A percentile compares a stretch with the other conserved stretches of the same genome.
phyloP scores from a whole-genome alignment of 2,113 vertebrate genomes.

The Saccopteryx bilineata region DNA sequence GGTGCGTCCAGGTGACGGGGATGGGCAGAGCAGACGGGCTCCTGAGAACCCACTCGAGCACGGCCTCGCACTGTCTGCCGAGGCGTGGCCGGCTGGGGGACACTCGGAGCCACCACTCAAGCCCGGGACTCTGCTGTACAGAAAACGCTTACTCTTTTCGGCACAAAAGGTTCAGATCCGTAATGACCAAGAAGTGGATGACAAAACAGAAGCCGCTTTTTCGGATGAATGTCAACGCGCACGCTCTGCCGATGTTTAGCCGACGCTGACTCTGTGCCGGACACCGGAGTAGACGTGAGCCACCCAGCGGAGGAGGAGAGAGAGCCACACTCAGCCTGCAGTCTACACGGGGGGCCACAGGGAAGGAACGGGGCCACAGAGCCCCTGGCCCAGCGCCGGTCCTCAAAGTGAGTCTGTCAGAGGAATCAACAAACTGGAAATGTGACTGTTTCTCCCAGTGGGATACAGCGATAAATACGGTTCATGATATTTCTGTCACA shows the following conservation, averaged over 20 bases:
- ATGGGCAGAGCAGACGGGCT: neutral
- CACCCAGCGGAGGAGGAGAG: neutral
- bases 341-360: neutral
- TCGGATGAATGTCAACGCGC: neutral
- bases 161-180: neutral
- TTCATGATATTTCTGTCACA: neutral
- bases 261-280: neutral
- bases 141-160: neutral
- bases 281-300: neutral
- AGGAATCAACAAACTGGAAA: constrained; percentile 56
- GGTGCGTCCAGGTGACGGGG: neutral
- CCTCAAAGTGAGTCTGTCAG: neutral
- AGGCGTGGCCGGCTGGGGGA: neutral
- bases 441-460: constrained; percentile 30
- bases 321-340: neutral
- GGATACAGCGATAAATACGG: constrained; percentile 4
- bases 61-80: neutral
- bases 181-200: neutral
- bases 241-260: constrained; percentile 20
- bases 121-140: neutral
- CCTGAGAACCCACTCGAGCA: neutral
- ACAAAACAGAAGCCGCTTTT: constrained; percentile 23
- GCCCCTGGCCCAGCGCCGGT: neutral
- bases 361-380: neutral
- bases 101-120: neutral